A percentile compares a stretch with the other conserved stretches of the same genome.
These are phyloP conservation scores for Otocyon megalotis DNA, from an alignment of 2,113 vertebrate species.

Conservation along the genomic window DNA sequence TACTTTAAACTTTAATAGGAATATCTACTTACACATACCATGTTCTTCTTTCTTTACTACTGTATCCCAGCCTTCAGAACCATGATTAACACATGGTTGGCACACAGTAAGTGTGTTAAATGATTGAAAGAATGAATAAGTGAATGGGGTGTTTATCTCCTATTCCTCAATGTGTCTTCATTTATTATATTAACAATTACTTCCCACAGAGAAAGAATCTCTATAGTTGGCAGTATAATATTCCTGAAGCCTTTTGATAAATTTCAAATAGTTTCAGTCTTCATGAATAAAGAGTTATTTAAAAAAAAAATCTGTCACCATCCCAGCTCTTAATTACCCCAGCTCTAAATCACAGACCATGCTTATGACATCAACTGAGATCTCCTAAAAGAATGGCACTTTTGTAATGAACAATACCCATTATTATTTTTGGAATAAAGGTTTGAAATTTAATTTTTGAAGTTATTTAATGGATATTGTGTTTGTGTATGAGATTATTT, in stretches of 20 bases:
- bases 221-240: background rate
- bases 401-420: background rate
- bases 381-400: background rate
- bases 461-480: conserved; percentile 31
- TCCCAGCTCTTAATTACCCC: background rate
- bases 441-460: conserved; percentile 62
- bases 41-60: background rate
- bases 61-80: background rate
- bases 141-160: background rate
- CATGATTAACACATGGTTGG: background rate
- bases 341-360: background rate
- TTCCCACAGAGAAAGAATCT: background rate
- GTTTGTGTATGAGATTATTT: background rate
- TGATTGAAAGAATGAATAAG: background rate
- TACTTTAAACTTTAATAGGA: background rate
- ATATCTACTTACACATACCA: background rate
- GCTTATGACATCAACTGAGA: background rate
- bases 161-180: background rate
- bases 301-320: background rate
- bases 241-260: background rate
- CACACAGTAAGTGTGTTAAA: background rate
- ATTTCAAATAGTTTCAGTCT: conserved; percentile 6
- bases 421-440: conserved; percentile 35
- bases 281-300: background rate
- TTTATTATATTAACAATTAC: background rate